Base-by-base conservation (phyloP, 2,888 invertebrate genomes). In the Callinectes sapidus region DNA sequence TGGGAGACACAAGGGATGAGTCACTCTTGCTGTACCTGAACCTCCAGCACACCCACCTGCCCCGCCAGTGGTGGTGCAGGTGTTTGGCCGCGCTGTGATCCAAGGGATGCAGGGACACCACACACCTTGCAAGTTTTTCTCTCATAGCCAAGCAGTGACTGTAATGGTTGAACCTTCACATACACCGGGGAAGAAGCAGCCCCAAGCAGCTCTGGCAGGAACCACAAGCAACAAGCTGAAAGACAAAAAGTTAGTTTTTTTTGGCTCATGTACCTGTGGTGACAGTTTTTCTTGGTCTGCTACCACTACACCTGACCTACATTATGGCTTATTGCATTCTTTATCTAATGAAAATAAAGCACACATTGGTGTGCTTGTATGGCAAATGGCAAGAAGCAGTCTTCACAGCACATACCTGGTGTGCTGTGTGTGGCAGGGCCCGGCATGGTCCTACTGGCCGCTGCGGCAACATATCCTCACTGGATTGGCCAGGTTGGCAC, bases 401-500 rank as follows among this genome's bases (percentile, higher is more conserved):
- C n/a, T 28, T 61, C 55, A 88, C n/a, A 14, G 61, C 28, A 14
- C 32, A 61, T 89, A 77, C 35, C 42, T 39, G 23, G 39, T 66
- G 6, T 28, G n/a, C 1, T 35, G 42, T 28, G n/a, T 28, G n/a
- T 23, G 66, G n/a, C n/a, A 13, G 55, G 48, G n/a, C 28, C 77
- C 13, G 28, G 0, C 28, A 14, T 23, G n/a, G 54, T 18, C 54
- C 88, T 91, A 93, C 81, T 86, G 81, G 10, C 92, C 91, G 87
- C 87, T 91, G 2, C 92, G 94, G 89, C 95, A 95, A 93, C 95
- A 95, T 28, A 93, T 93, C 77, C 95, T 94, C 13, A 93, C n/a
- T 6, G 94, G 94, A 42, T 94, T 95, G 71, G 94, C 95, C 35
- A 95, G 89, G 90, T 95, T 95, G 66, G 95, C 95, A 93, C 95